These are phyloP conservation scores for Eclectus roratus DNA, from an alignment of 2,113 vertebrate species.

Conservation along the genomic window DNA sequence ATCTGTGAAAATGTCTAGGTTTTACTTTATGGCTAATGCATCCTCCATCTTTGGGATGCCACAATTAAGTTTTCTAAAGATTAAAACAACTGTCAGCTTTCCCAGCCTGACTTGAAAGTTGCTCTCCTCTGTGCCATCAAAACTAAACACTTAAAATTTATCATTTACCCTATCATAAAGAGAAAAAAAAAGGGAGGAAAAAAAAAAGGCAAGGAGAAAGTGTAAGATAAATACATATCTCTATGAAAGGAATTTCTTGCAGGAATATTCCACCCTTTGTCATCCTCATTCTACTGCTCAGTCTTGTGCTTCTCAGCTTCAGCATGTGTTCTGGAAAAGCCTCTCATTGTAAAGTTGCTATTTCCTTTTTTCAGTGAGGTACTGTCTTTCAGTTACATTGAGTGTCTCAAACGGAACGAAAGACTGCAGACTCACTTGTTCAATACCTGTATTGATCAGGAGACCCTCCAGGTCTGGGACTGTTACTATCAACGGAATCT, in stretches of 20 bases:
- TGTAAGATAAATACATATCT: not conserved
- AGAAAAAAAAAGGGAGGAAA: not conserved
- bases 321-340: not conserved
- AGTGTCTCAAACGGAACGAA: not conserved
- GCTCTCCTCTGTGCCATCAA: not conserved
- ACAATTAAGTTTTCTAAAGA: not conserved
- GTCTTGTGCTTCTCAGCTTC: not conserved
- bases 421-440: not conserved
- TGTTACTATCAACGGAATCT: not conserved
- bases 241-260: not conserved
- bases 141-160: not conserved
- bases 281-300: not conserved
- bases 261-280: not conserved
- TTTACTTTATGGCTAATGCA: not conserved
- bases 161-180: not conserved
- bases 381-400: not conserved
- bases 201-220: not conserved
- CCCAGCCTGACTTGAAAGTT: not conserved
- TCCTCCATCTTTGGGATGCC: not conserved
- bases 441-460: not conserved
- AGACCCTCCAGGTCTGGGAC: not conserved
- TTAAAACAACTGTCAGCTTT: not conserved
- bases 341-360: not conserved
- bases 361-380: not conserved
- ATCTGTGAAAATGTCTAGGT: not conserved